Evolutionary conservation across 2,113 vertebrate species (phyloP).

Genomic region (Dipodomys ordii): DNA sequence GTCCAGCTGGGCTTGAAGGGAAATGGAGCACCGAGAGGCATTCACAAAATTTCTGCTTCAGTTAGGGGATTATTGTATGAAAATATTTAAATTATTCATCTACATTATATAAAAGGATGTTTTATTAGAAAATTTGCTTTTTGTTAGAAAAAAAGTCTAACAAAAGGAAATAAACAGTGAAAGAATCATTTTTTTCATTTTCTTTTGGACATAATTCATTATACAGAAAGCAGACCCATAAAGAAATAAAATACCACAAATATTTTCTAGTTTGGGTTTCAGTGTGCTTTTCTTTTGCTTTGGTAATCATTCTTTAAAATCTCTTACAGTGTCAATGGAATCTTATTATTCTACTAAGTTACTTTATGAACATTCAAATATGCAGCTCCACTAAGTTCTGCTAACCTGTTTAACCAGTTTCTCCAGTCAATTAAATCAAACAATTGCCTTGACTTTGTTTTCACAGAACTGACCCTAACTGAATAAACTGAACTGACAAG

Average conservation of each 20-base stretch:
- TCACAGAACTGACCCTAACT: conserved; percentile 73
- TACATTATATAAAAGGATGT: conserved; percentile 43
- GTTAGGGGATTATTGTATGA: neutral
- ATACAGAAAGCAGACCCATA: conserved; percentile 35
- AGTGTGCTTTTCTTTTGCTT: conserved; percentile 46
- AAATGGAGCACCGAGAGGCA: neutral
- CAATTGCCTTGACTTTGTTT: conserved; percentile 79
- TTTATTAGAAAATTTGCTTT: neutral
- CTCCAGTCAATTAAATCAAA: conserved; percentile 78
- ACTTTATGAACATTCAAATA: conserved; percentile 75
- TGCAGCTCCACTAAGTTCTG: conserved; percentile 54
- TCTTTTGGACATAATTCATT: neutral
- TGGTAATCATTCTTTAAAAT: conserved; percentile 73
- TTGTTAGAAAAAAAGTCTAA: neutral
- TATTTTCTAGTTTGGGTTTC: conserved; percentile 55
- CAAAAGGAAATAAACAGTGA: conserved; percentile 55
- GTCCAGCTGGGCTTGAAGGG: neutral
- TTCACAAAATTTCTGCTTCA: neutral
- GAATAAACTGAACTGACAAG: conserved; percentile 78
- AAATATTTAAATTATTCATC: conserved; percentile 17
- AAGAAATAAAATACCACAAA: conserved; percentile 59
- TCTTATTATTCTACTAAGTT: conserved; percentile 66
- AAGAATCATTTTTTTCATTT: neutral
- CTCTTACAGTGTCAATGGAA: conserved; percentile 63
- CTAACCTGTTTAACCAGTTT: conserved; percentile 80